phyloP scores from a whole-genome alignment of 1,140 invertebrate species.

The Tribolium castaneum region DNA sequence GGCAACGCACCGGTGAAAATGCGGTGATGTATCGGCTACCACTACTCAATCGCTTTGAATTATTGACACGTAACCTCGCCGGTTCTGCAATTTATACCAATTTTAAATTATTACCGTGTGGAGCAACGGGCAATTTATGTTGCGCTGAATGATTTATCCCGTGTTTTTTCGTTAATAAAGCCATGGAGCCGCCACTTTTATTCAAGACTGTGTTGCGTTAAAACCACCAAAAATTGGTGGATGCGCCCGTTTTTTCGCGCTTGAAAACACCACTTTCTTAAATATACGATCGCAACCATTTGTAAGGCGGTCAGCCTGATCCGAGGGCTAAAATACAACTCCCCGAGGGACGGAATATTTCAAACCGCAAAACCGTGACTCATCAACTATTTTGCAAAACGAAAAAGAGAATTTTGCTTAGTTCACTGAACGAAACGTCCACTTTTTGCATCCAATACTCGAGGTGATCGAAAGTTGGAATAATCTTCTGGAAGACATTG shows the following conservation, averaged over 20 bases:
- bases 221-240: too few relatives aligned
- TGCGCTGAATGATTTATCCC: background rate
- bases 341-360: background rate
- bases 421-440: background rate
- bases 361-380: background rate
- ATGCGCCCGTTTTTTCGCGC: background rate
- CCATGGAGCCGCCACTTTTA: background rate
- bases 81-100: constrained; percentile 30
- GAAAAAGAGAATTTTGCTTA: too few relatives aligned
- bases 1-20: constrained; percentile 33
- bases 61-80: constrained; percentile 37
- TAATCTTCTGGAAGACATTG: background rate
- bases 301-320: constrained; percentile 25
- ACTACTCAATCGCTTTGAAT: constrained; percentile 37
- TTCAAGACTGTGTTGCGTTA: background rate
- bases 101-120: constrained; percentile 21
- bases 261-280: constrained; percentile 12
- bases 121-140: constrained; percentile 17
- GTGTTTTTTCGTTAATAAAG: constrained; percentile 8
- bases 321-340: constrained; percentile 24
- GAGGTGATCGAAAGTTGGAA: constrained; percentile 8
- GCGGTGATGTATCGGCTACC: constrained; percentile 36
- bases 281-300: constrained; percentile 24
- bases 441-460: background rate
- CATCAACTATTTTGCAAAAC: constrained; percentile 14